Percentiles rank a stretch among this genome's conserved stretches.
Conservation (phyloP, 2,113 vertebrate genomes). For the Petrocephalus zakoni region DNA sequence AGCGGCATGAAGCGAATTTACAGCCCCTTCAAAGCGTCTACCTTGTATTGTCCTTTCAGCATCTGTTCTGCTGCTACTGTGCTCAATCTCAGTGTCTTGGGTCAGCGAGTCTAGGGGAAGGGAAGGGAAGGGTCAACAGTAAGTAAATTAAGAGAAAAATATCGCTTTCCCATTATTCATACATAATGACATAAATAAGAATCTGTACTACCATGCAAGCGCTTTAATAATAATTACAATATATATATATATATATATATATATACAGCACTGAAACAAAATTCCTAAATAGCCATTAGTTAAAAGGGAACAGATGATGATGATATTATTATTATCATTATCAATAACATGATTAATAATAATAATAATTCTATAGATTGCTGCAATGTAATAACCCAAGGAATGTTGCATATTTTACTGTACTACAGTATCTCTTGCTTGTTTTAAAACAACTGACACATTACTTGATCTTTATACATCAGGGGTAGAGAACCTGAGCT, state of each 20-base stretch:
- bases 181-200: not conserved
- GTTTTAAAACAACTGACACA: not conserved
- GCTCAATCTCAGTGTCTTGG: slow-evolving; percentile 91
- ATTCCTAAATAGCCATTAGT: not conserved
- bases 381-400: not conserved
- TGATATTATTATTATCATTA: not conserved
- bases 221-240: not conserved
- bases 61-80: slow-evolving; percentile 87
- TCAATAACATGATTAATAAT: not conserved
- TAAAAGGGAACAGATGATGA: not conserved
- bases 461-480: not conserved
- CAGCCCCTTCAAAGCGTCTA: slow-evolving; percentile 59
- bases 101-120: slow-evolving; percentile 83
- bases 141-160: not conserved
- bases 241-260: not conserved
- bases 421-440: not conserved
- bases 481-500: no score
- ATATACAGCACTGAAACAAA: not conserved
- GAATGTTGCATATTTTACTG: not conserved
- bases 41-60: slow-evolving; percentile 96
- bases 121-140: slow-evolving; percentile 58
- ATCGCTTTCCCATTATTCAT: not conserved
- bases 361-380: not conserved
- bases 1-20: slow-evolving; percentile 52
- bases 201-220: not conserved